Percentiles rank a stretch among this genome's conserved stretches.
Evolutionary conservation across 2,113 vertebrate species (phyloP).

Genomic region (Myotis yumanensis): DNA sequence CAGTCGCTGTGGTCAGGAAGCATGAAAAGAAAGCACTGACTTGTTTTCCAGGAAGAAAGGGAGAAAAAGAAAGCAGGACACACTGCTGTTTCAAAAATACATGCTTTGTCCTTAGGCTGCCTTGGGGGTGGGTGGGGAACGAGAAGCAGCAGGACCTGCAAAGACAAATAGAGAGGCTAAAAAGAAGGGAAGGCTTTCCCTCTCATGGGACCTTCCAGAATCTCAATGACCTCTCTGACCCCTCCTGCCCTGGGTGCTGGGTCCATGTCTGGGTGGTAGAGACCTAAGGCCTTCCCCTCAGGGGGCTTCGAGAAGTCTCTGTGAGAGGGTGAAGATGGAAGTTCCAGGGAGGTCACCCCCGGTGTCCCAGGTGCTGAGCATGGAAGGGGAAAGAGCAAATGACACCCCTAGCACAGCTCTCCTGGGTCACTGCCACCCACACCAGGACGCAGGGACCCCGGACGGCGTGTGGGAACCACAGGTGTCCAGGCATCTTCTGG

Average conservation of each 20-base stretch:
- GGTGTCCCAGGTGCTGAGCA: not conserved
- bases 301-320: not conserved
- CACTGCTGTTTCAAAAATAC: not conserved
- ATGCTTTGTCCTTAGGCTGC: not conserved
- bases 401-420: not conserved
- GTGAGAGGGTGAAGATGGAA: not conserved
- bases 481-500: not conserved
- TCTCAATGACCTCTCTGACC: too few species aligned
- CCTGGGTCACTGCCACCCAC: not conserved
- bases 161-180: not conserved
- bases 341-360: too few species aligned
- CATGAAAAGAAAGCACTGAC: constrained; percentile 22
- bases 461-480: not conserved
- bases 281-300: not conserved
- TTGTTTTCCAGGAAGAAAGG: constrained; percentile 51
- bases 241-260: not conserved
- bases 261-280: not conserved
- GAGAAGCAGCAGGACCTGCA: not conserved
- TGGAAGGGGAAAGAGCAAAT: not conserved
- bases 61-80: not conserved
- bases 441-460: accelerated
- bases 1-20: not conserved
- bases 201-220: not conserved
- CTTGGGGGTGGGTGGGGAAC: too few species aligned
- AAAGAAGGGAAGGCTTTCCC: not conserved